A percentile compares a stretch with the other conserved stretches of the same genome.
Conservation (phyloP, 2,888 invertebrate species). For the Cotesia congregata region DNA sequence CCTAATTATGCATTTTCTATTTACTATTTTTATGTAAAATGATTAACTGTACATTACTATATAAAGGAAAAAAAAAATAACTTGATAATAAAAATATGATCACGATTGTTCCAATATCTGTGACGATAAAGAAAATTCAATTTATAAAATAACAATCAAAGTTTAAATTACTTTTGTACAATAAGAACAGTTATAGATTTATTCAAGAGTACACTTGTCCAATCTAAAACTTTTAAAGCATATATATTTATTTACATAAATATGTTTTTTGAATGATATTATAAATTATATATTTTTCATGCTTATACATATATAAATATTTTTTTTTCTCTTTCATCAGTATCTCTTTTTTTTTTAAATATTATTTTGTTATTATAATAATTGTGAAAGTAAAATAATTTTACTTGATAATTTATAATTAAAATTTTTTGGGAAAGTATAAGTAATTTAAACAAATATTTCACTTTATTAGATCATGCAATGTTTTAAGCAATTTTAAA, state of each 20-base stretch:
- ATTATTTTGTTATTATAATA: constrained; percentile 24
- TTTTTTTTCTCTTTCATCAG: background rate
- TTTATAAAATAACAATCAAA: constrained; percentile 11
- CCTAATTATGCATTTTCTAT: constrained; percentile 59
- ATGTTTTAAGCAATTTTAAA: background rate
- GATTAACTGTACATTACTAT: constrained; percentile 49
- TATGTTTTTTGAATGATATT: constrained; percentile 49
- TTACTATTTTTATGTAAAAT: constrained; percentile 66
- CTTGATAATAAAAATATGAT: constrained; percentile 32
- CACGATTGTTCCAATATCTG: constrained; percentile 23
- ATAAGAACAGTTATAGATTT: constrained; percentile 37
- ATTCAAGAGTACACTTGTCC: constrained; percentile 40
- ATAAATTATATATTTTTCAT: constrained; percentile 44
- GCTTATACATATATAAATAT: background rate
- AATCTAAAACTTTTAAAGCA: constrained; percentile 9
- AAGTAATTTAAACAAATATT: constrained; percentile 2
- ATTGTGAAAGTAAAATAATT: constrained; percentile 17
- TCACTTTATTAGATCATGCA: background rate
- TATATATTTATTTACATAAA: constrained; percentile 48
- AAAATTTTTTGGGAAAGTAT: constrained; percentile 17
- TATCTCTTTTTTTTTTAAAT: background rate
- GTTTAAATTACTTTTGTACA: constrained; percentile 46
- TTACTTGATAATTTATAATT: background rate
- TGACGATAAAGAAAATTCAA: constrained; percentile 30
- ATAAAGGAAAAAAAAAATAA: constrained; percentile 42